Evolutionary conservation across 35 echinoderm and acorn worm species (phyloP).

Genomic region (Ophiothrix spiculata): DNA sequence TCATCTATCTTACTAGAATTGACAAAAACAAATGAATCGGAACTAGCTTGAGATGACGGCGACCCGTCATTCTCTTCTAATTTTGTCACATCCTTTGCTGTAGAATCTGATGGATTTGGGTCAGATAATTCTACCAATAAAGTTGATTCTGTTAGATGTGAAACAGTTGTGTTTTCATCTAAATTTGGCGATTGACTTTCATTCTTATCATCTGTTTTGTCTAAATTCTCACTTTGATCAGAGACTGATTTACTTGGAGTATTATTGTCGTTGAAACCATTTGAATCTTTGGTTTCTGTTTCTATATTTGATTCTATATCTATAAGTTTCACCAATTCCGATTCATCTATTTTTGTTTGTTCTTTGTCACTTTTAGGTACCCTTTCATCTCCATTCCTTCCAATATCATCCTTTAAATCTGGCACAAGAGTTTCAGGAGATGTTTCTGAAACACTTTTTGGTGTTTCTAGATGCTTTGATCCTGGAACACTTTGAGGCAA

Average conservation of each 20-base stretch:
- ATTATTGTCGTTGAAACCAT: not conserved
- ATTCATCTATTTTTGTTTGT: not conserved
- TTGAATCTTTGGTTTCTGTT: not conserved
- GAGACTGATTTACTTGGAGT: not conserved
- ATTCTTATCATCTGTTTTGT: not conserved
- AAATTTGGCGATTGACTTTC: not conserved
- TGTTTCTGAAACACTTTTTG: not conserved
- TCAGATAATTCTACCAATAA: not conserved
- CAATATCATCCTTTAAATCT: not conserved
- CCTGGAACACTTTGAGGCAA: no score
- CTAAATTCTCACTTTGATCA: not conserved
- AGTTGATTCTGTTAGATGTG: not conserved
- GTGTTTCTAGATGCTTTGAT: not conserved
- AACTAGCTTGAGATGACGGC: not conserved
- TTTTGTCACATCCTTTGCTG: not conserved
- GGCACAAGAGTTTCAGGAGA: no score
- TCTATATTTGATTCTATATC: not conserved
- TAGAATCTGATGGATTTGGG: not conserved
- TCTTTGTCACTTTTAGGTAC: not conserved
- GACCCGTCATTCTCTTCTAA: not conserved
- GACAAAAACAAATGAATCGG: slow-evolving; percentile 7
- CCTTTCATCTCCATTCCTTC: not conserved
- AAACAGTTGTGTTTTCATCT: not conserved
- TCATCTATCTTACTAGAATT: slow-evolving; percentile 6
- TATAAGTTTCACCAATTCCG: no score